Percentiles rank a stretch among this genome's conserved stretches.
Conservation (phyloP, 2,888 invertebrate species). For the Theretra japonica region DNA sequence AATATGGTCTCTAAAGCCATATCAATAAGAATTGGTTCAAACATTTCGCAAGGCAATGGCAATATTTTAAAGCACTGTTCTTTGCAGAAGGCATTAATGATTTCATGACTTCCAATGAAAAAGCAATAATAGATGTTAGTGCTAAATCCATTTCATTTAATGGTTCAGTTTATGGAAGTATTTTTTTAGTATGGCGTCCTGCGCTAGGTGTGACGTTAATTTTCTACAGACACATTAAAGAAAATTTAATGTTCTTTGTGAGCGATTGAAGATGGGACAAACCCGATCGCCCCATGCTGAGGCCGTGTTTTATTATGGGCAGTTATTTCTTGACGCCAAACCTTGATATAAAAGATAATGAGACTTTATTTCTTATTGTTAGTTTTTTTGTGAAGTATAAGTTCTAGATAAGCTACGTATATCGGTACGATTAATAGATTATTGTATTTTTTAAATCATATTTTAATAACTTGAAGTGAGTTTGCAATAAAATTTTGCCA, state of each 20-base stretch:
- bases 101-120: slow-evolving; percentile 27
- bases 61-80: slow-evolving; percentile 39
- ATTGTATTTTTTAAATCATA: too few species aligned
- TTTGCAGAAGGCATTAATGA: slow-evolving; percentile 17
- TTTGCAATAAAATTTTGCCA: too few species aligned
- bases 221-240: slow-evolving; percentile 66
- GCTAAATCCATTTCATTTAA: slow-evolving; percentile 50
- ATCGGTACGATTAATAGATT: neutral
- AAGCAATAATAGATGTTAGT: slow-evolving; percentile 44
- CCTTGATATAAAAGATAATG: slow-evolving; percentile 71
- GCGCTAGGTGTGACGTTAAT: slow-evolving; percentile 65
- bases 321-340: slow-evolving; percentile 63
- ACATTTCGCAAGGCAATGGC: neutral
- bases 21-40: neutral
- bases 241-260: slow-evolving; percentile 60
- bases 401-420: neutral
- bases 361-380: slow-evolving; percentile 63
- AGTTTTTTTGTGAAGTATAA: slow-evolving; percentile 49
- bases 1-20: too few species aligned
- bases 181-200: slow-evolving; percentile 56
- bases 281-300: slow-evolving; percentile 48
- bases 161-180: slow-evolving; percentile 58
- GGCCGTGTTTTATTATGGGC: slow-evolving; percentile 65
- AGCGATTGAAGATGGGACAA: slow-evolving; percentile 61
- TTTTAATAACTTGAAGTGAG: too few species aligned